Conservation (phyloP, 2,888 invertebrate species). For the Clanis bilineata region DNA sequence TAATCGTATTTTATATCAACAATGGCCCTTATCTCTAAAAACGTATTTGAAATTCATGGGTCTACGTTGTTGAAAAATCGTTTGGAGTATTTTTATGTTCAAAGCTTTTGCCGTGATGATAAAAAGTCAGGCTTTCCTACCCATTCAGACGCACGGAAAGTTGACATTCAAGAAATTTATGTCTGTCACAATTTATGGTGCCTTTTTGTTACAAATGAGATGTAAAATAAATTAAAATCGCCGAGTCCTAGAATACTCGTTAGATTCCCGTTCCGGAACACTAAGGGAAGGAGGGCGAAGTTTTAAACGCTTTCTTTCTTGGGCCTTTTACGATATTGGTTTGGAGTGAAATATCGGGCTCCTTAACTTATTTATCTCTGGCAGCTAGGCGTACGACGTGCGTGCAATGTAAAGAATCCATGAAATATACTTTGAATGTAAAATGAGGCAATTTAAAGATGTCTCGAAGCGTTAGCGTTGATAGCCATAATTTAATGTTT, state of each 20-base stretch:
- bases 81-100: constrained; percentile 67
- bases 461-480: constrained; percentile 38
- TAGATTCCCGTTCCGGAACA: constrained; percentile 29
- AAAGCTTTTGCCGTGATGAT: constrained; percentile 59
- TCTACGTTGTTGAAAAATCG: constrained; percentile 69
- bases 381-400: constrained; percentile 60
- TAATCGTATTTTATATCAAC: constrained; percentile 79
- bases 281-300: constrained; percentile 31
- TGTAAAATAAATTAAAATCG: constrained; percentile 24
- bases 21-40: constrained; percentile 74
- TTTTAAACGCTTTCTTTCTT: constrained; percentile 51
- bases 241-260: constrained; percentile 21
- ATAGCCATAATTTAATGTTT: constrained; percentile 39
- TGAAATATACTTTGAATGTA: constrained; percentile 52
- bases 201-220: constrained; percentile 36
- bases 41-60: constrained; percentile 76
- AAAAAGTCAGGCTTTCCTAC: constrained; percentile 50
- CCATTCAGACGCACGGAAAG: constrained; percentile 47
- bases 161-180: constrained; percentile 47
- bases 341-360: constrained; percentile 66
- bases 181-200: constrained; percentile 39
- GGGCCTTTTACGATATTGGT: constrained; percentile 67
- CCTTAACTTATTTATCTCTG: constrained; percentile 69
- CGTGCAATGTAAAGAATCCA: constrained; percentile 54
- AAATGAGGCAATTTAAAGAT: constrained; percentile 54